phyloP scores from a whole-genome alignment of 2,113 vertebrate genomes.

The Emberiza fucata region DNA sequence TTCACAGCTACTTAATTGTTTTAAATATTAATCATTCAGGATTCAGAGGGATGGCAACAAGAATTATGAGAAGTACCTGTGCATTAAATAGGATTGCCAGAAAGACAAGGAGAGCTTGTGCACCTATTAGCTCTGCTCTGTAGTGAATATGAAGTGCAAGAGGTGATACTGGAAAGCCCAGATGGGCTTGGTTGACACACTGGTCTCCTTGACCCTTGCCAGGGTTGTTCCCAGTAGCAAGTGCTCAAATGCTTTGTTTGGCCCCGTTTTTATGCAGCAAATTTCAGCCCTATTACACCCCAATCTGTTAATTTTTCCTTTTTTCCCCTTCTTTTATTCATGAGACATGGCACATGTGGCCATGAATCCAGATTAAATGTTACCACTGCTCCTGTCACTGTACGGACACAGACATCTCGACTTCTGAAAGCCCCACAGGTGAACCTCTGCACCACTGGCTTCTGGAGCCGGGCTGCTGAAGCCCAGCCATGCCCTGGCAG shows the following conservation, averaged over 20 bases:
- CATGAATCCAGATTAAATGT: background rate
- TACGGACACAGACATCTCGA: rapidly evolving
- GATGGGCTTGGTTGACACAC: background rate
- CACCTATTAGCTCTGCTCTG: background rate
- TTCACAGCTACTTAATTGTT: background rate
- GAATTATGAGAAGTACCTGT: background rate
- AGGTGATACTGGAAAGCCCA: background rate
- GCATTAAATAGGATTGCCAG: background rate
- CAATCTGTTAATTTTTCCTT: background rate
- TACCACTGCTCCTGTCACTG: background rate
- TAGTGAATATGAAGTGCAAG: background rate
- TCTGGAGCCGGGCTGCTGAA: background rate
- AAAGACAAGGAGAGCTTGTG: background rate
- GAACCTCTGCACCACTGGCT: rapidly evolving
- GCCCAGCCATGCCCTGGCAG: background rate
- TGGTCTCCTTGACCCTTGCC: background rate
- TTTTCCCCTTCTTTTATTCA: background rate
- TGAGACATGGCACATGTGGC: rapidly evolving
- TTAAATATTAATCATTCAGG: background rate
- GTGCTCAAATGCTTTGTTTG: background rate
- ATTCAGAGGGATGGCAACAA: background rate
- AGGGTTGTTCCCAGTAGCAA: rapidly evolving
- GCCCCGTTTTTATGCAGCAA: rapidly evolving
- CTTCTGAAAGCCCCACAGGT: background rate
- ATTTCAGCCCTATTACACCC: background rate